phyloP scores from a whole-genome alignment of 2,888 invertebrate genomes.

The Agrotis puta region DNA sequence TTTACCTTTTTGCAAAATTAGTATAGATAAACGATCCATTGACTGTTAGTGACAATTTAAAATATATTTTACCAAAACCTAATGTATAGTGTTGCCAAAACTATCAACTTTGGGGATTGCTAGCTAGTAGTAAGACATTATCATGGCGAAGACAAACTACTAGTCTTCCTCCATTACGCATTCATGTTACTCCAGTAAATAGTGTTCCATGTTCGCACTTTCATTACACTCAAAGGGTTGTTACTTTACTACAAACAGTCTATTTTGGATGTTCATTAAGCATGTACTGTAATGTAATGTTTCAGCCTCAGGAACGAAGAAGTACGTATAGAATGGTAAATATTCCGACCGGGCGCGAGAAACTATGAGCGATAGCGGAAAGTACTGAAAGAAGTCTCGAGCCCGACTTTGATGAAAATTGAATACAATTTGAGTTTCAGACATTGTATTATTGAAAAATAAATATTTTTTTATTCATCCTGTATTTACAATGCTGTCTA shows the following conservation, averaged over 20 bases:
- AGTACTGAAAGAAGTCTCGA: too few species aligned
- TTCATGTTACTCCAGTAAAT: not conserved
- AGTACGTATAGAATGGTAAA: not conserved
- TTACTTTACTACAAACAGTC: not conserved
- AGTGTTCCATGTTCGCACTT: not conserved
- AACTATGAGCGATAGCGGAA: too few species aligned
- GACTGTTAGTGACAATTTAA: too few species aligned
- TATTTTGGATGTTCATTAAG: conserved; percentile 1
- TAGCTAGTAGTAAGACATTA: not conserved
- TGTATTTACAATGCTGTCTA: not conserved
- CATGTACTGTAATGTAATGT: not conserved
- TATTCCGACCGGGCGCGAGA: too few species aligned
- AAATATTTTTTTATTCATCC: too few species aligned
- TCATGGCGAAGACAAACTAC: not conserved
- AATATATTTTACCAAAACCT: too few species aligned
- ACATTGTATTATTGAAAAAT: too few species aligned
- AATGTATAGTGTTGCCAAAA: not conserved
- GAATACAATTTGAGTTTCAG: too few species aligned
- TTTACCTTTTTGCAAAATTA: too few species aligned
- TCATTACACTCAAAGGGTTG: conserved; percentile 6
- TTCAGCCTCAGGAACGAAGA: not conserved
- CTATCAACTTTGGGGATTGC: not conserved
- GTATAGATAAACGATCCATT: too few species aligned
- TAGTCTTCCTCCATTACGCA: not conserved
- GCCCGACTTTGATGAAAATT: too few species aligned